A percentile compares a stretch with the other conserved stretches of the same genome.
Conservation (phyloP, 2,797 vertebrate species). For the Brachyalestes nurse region DNA sequence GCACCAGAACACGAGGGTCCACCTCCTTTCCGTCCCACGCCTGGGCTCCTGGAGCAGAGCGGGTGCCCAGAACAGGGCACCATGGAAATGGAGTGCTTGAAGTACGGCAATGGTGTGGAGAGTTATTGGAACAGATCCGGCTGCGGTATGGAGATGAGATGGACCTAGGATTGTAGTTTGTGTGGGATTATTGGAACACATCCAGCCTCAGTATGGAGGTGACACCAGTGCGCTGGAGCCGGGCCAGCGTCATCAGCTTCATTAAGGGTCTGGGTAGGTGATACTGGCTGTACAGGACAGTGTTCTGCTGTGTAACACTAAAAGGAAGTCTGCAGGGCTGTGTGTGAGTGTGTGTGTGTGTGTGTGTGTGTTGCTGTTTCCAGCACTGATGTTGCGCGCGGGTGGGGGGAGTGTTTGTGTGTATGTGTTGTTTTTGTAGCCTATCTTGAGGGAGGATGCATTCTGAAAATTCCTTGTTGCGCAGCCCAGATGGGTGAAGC, state of each 20-base stretch:
- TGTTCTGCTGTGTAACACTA: not conserved
- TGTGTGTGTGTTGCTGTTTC: not conserved
- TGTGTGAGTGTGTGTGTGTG: not conserved
- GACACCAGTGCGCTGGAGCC: conserved; percentile 81
- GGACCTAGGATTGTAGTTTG: conserved; percentile 32
- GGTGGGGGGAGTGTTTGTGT: conserved; percentile 27
- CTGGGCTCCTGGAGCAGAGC: conserved; percentile 18
- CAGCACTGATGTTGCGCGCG: not conserved
- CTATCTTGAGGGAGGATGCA: conserved; percentile 42
- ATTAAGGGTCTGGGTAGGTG: conserved; percentile 97
- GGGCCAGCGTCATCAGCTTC: conserved; percentile 92
- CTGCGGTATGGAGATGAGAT: conserved; percentile 8
- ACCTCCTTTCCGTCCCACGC: not conserved
- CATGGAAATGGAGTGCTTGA: not conserved
- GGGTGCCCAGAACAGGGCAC: not conserved
- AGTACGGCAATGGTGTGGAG: conserved; percentile 4
- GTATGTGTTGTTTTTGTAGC: conserved; percentile 27
- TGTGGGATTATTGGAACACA: conserved; percentile 39
- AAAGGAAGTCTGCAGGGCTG: not conserved
- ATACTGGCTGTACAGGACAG: not conserved
- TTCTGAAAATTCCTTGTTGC: conserved; percentile 51
- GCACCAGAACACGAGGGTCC: conserved; percentile 19
- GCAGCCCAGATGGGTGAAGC: conserved; percentile 14
- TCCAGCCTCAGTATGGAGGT: conserved; percentile 53
- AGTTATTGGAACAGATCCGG: not conserved